Base-by-base conservation (phyloP, 1,140 invertebrate genomes). In the Mizuhopecten yessoensis region DNA sequence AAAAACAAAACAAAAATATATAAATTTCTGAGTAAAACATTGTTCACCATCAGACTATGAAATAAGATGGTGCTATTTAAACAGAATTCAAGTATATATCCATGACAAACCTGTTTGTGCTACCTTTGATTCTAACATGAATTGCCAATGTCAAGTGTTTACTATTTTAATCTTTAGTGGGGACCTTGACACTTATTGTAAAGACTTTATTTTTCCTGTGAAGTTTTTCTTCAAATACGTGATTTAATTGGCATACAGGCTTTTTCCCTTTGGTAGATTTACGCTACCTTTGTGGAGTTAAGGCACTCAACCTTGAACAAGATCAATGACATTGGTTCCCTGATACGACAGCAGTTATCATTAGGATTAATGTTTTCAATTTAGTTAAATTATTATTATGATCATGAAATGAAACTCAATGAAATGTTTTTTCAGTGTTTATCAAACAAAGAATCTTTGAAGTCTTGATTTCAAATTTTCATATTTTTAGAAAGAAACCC, bases 221-320 rank as follows among this genome's bases (percentile, higher is more conserved):
- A 75, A n/a, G 1, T 75, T 75, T 75, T 75, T 75, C 57, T 75
- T 75, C 57, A 75, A 75, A 75, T 75, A 75, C n/a, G 29, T 75
- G 57, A 29, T 75, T 75, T 75, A 75, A 75, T 29, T 75, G 5
- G 11, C 57, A 29, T 29, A 75, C 23, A 29, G 2, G 3, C 17
- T 0, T 75, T 75, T 75, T 29, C 57, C 11, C 57, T 29, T 75
- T 75, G 57, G 17, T 75, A 75, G 57, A 29, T 7, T 75, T 75
- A 29, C 23, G 9, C 11, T 75, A 75, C 57, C n/a, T 75, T 75
- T 75, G 57, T 75, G n/a, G 57, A 7, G 11, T 75, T 5, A 75
- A 75, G 11, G 5, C 3, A 29, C 23, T 75, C n/a, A 29, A 75
- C 57, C n/a, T 75, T 75, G n/a, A n/a, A 75, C 57, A 3, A 45